Evolutionary conservation across 1,140 invertebrate species (phyloP), one percentile per base, ranked within the genome.

Genomic region (Portunus trituberculatus): DNA sequence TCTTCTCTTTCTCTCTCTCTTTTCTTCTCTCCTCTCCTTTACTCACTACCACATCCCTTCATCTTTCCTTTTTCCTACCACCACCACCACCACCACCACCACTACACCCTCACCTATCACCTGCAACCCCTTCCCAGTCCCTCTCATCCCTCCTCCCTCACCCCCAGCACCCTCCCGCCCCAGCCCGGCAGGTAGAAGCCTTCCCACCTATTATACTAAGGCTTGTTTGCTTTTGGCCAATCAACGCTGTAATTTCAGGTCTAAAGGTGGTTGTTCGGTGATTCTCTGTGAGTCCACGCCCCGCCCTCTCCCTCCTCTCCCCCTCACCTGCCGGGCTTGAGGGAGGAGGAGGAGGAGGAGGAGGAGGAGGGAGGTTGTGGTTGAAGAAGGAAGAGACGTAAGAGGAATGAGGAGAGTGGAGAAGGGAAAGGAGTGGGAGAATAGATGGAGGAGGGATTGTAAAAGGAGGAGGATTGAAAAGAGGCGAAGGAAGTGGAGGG

Each of bases 191-290:
- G 87, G 31, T 89, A 89, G 31, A n/a, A 76, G 67, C 20, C 67
- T n/a, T 76, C 67, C 67, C 67, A 76, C 67, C 67, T 39, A 52
- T 59, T 52, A 59, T 52, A 59, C n/a, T 59, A 28, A 48, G n/a
- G 46, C 89, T 91, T 91, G 89, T 91, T 91, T 91, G 89, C 89
- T 91, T 91, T 59, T 14, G 32, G n/a, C 89, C 89, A 91, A 91
- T 91, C 89, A 91, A 59, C 46, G 48, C n/a, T 59, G 89, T 91
- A 91, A 91, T 91, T 91, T 91, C 31, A 28, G 20, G 46, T 46
- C 89, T 45, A n/a, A 59, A 59, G 48, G 89, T 59, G 89, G 59
- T 91, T 3, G 59, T 91, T 91, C 52, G 31, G 45, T 91, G 89
- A 59, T 91, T 91, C 52, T 46, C 89, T 91, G 89, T 29, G 46